Evolutionary conservation across 1,140 invertebrate species (phyloP).

Genomic region (Vanessa tameamea): DNA sequence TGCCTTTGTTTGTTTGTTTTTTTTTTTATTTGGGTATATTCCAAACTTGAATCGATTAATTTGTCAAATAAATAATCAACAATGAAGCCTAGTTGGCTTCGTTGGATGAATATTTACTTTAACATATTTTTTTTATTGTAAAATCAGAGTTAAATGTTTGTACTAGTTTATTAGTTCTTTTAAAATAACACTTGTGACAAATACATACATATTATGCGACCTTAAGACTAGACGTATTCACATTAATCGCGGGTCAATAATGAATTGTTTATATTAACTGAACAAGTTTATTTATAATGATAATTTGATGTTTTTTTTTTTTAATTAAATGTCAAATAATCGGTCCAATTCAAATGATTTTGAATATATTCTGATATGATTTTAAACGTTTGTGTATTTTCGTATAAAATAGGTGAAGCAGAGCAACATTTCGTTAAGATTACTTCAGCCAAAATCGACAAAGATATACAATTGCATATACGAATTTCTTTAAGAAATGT

Average conservation of each 20-base stretch:
- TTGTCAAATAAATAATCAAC: too few relatives aligned
- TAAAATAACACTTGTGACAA: background rate
- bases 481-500: background rate
- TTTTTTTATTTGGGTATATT: background rate
- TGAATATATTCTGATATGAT: background rate
- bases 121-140: background rate
- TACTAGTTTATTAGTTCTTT: background rate
- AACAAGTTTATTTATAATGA: constrained; percentile 12
- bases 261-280: constrained; percentile 8
- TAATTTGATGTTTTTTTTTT: constrained; percentile 2
- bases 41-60: too few relatives aligned
- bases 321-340: constrained; percentile 6
- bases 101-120: too few relatives aligned
- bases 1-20: background rate
- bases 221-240: background rate
- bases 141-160: background rate
- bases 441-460: background rate
- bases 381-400: background rate
- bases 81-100: too few relatives aligned
- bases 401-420: background rate
- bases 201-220: background rate
- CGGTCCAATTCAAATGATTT: background rate
- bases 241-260: background rate
- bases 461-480: background rate
- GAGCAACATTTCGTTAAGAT: background rate